Evolutionary conservation across 2,797 vertebrate species (phyloP), one percentile per base, ranked within the genome.

Genomic region (Anguilla anguilla): DNA sequence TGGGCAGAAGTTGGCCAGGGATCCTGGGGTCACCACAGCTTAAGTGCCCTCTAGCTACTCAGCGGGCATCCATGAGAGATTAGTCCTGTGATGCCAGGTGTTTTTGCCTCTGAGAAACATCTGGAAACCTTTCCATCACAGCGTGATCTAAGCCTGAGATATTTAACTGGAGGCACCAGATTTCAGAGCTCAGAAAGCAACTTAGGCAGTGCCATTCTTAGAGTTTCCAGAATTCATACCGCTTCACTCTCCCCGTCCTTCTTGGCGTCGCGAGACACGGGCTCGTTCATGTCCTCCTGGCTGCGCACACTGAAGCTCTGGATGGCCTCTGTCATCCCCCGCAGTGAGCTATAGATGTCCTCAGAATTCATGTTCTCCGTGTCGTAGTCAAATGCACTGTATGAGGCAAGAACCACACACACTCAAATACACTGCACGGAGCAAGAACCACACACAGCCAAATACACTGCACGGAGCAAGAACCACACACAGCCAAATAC

Each of bases 331-430:
- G 97, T 99, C 89, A 99, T 98, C 17, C 98, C 98, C 93, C 97
- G 97, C 90, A 99, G 96, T 74, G 98, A 99, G 93, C 98, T 99
- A 94, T 99, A 99, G 95, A 99, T 99, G 93, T 99, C 98, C 94
- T 99, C 98, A 0, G 98, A 98, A 95, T 99, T 99, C 98, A 99
- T 98, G 91, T 99, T 99, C 94, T 99, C 98, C 49, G 98, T 98
- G 95, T 99, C 98, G n/a, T 99, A 99, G 94, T 99, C 98, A 94
- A 99, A 99, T 92, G 98, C 97, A 97, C 98, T 99, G 94, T 13
- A 35, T 39, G 46, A 51, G 28, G 19, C 35, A 28, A 17, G 31
- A 57, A 81, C 22, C 55, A 61, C 28, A 31, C 51, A 9, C 11
- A 53, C 51, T 25, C 59, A 61, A 61, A 61, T 5, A 61, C 22